Evolutionary conservation across 2,113 vertebrate species (phyloP), one percentile per base, ranked within the genome.

Genomic region (Peucedramus taeniatus): DNA sequence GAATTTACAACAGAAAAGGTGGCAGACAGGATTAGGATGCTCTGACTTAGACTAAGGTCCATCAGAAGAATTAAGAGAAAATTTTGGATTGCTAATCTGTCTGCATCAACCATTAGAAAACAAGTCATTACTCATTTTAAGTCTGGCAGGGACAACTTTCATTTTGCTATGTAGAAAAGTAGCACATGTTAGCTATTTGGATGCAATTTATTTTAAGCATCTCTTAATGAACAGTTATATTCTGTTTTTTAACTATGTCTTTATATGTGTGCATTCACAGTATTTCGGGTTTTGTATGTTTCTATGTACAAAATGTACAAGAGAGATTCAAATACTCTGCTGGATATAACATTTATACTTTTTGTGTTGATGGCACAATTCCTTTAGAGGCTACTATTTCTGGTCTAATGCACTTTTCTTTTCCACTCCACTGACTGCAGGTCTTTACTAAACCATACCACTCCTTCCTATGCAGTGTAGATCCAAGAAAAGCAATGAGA

Each of bases 121-220:
- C 24, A 44, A 57, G 10, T 45, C 14, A 69, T 63, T n/a, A 33
- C 5, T 7, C 10, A 9, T 40, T 77, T 4, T 28, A 92, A 68
- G 5, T 24, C 19, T 75, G 28, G 6, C 4, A 69, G 22, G 21
- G 18, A 65, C 23, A 79, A 35, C 15, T 66, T 8, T 51, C 1
- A 1, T 40, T 75, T 61, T 75, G n/a, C 45, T 53, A 13, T 8
- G 7, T 7, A 39, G 31, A 57, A 75, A 92, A 59, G 15, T 53
- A 74, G 10, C 13, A 51, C 0, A 0, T 33, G 11, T 26, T 60
- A 60, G 1, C 22, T 60, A 40, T 35, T 17, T 3, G 30, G 6
- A 64, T 24, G 24, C 1, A 71, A 28, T 72, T 77, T 27, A 76
- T 74, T 70, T 51, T 39, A 60, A 51, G 13, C 35, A 69, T 31